Percentiles rank a stretch among this genome's conserved stretches.
Conservation (phyloP, 2,113 vertebrate genomes). For the Mormoops blainvillei region DNA sequence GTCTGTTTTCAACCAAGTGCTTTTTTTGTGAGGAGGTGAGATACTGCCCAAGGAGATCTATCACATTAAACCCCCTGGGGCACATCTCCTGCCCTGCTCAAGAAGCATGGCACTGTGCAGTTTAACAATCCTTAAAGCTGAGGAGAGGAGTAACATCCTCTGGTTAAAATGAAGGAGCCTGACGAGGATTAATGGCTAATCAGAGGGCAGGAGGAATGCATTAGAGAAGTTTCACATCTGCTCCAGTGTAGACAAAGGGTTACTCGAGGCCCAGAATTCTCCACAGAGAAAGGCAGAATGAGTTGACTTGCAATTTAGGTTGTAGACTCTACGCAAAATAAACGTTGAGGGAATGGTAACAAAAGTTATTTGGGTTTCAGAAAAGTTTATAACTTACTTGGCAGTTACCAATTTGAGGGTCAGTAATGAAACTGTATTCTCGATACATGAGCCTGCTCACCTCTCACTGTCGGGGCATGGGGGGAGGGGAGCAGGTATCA, state of each 20-base stretch:
- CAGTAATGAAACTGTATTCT: neutral
- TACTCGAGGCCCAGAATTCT: neutral
- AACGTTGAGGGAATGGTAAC: neutral
- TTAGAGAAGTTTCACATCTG: neutral
- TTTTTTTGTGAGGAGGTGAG: neutral
- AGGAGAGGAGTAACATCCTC: neutral
- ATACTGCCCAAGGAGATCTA: neutral
- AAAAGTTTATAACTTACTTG: neutral
- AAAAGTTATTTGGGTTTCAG: neutral
- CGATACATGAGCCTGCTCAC: neutral
- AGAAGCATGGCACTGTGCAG: neutral
- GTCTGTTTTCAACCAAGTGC: neutral
- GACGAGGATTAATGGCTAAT: neutral
- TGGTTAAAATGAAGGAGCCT: neutral
- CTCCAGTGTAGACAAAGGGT: neutral
- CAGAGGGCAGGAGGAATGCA: neutral
- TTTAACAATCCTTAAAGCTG: neutral
- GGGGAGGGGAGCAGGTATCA: neutral
- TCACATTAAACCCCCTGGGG: neutral
- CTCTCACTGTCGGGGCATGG: neutral
- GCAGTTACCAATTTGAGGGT: neutral
- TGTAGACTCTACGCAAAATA: neutral
- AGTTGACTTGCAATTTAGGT: neutral
- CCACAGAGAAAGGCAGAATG: neutral
- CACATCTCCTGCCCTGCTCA: neutral